Conservation (phyloP, 2,113 vertebrate genomes). For the Indicator maculatus region DNA sequence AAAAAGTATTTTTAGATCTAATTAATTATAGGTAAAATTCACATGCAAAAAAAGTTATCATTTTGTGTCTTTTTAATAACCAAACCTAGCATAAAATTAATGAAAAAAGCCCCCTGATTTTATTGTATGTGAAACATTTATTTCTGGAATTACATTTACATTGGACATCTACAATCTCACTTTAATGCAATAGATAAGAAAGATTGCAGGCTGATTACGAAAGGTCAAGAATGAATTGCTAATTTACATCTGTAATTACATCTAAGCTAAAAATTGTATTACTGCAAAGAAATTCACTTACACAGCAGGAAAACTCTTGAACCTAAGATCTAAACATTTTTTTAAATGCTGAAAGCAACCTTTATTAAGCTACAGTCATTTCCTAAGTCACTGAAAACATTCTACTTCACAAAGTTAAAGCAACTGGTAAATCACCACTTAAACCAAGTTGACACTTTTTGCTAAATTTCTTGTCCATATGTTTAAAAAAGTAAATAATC, state of each 20-base stretch:
- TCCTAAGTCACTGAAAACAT: no score
- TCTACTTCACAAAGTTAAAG: neutral
- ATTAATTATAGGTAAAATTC: neutral
- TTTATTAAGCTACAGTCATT: neutral
- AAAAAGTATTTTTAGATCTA: neutral
- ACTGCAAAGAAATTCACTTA: neutral
- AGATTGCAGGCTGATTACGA: neutral
- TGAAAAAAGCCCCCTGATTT: neutral
- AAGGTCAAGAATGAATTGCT: neutral
- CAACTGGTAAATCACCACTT: neutral
- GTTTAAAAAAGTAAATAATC: neutral
- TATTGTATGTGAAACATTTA: neutral
- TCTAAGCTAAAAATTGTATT: neutral
- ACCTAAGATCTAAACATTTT: neutral
- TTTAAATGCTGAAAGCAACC: neutral
- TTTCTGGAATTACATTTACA: neutral
- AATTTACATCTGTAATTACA: neutral
- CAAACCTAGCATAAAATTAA: neutral
- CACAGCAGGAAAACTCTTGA: neutral
- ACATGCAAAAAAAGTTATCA: neutral
- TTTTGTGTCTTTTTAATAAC: neutral
- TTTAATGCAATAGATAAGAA: neutral
- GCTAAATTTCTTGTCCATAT: neutral
- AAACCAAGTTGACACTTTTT: neutral
- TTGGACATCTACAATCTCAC: neutral